Base-by-base conservation (phyloP, 2,113 vertebrate genomes). In the Panthera leo region DNA sequence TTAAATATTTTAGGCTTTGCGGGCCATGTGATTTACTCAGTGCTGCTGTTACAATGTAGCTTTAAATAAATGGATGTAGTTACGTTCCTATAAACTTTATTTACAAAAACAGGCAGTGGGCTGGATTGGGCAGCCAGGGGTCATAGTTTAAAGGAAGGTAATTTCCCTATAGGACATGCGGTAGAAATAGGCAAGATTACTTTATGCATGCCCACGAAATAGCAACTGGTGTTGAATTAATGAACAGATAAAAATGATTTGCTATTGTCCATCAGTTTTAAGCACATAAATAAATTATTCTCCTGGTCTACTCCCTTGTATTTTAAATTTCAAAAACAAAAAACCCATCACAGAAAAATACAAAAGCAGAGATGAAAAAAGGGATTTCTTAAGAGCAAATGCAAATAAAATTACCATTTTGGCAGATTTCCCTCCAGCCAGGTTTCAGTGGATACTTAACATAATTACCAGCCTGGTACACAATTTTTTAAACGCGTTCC, bases 241-340 rank as follows among this genome's bases (percentile, higher is more conserved):
- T 71, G 25, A 71, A 39, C 42, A 67, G 23, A 78, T 53, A 53
- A 88, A 89, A 93, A 83, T 68, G 36, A 88, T 82, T 91, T 36
- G 3, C 3, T 53, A 55, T 36, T 92, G 83, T 73, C n/a, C 45
- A 71, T 78, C 29, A 13, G 67, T 68, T 80, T 95, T 80, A 70
- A 96, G 71, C 45, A 27, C 27, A 36, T 14, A 84, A 85, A 45
- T 36, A 91, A 79, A 80, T 63, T 11, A 65, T 71, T 48, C 29
- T 78, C 8, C 31, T 34, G 15, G 36, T 48, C 53, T 90, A 29
- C 27, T 70, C 36, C 25, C 36, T 45, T 83, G 19, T 51, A 63
- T 70, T 90, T 94, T 79, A 48, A 84, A 91, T 76, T 84, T 45
- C 10, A 63, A 96, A 96, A 92, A 27, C 84, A 61, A 90, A 90